Conservation (phyloP, 2,113 vertebrate species). For the Clarias magur region DNA sequence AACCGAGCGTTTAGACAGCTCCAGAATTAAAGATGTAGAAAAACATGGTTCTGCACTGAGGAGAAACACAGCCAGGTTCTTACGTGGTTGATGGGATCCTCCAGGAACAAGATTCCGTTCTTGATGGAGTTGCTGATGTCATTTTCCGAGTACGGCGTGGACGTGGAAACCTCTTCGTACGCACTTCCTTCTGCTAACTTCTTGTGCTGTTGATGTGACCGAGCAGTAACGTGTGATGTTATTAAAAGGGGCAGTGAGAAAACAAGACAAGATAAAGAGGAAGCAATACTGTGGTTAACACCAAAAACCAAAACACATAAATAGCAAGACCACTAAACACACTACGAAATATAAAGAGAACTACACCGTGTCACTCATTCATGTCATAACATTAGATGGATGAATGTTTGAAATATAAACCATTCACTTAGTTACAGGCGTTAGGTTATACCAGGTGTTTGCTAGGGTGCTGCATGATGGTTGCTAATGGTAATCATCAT, state of each 20-base stretch:
- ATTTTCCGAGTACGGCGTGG: conserved; percentile 91
- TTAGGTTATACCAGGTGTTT: background rate
- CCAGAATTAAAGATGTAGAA: background rate
- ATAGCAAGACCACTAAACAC: background rate
- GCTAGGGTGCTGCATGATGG: background rate
- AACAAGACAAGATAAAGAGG: background rate
- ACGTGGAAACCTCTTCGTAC: conserved; percentile 90
- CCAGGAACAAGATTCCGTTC: conserved; percentile 94
- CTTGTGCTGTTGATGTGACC: conserved; percentile 82
- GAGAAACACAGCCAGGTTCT: background rate
- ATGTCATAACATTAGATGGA: background rate
- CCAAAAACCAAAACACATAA: background rate
- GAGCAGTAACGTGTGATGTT: background rate
- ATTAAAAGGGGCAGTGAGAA: background rate
- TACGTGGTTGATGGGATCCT: conserved; percentile 97
- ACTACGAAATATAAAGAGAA: too few relatives aligned
- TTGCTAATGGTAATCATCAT: background rate
- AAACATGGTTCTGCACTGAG: background rate
- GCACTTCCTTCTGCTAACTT: conserved; percentile 96
- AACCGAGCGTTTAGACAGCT: background rate
- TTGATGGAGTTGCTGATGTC: conserved; percentile 99
- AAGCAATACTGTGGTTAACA: conserved; percentile 3
- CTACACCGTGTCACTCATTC: background rate
- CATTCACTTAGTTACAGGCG: background rate
- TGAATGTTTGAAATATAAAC: background rate